Base-by-base conservation (phyloP, 2,797 vertebrate genomes). In the Kryptopterus vitreolus region DNA sequence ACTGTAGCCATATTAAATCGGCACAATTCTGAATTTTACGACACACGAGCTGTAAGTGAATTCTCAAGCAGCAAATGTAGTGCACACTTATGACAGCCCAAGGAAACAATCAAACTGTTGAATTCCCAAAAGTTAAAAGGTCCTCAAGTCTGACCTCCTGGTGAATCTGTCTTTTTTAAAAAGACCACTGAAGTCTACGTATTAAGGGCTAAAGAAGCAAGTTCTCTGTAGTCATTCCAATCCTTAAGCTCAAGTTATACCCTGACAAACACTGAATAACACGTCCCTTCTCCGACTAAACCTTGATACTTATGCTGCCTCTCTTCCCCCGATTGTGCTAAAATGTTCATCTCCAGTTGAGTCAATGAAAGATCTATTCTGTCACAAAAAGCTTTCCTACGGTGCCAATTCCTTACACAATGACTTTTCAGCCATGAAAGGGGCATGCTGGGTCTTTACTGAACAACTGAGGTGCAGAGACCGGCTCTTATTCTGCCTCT, bases 311-410 rank as follows among this genome's bases (percentile, higher is more conserved):
- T 77, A 52, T 33, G 57, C 63, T 76, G 26, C 43, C 24, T 59
- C 26, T 2, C 72, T 79, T 79, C 53, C n/a, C 48, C 53, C 26
- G 11, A 70, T 65, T 76, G 77, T 62, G 70, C 48, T 24, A 57
- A 38, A 57, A 58, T 72, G 57, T 80, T 76, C 55, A 38, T 77
- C 77, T 81, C 80, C 52, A 74, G 50, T 26, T 20, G 70, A n/a
- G 72, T 43, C 68, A 74, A 82, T 86, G 59, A 86, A 82, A 84
- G 79, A 86, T 83, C 80, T 81, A 82, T 86, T 81, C 66, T 46
- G 76, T 68, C 83, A 85, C 83, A 78, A 83, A 84, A 85, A 83
- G 73, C 79, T 59, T 24, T 86, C 76, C 77, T 74, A 22, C 53
- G 31, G 80, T 62, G 31, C 33, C 52, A 48, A 24, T 76, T 53